Evolutionary conservation across 2,888 invertebrate genomes (phyloP).

Genomic region (Blomia tropicalis): DNA sequence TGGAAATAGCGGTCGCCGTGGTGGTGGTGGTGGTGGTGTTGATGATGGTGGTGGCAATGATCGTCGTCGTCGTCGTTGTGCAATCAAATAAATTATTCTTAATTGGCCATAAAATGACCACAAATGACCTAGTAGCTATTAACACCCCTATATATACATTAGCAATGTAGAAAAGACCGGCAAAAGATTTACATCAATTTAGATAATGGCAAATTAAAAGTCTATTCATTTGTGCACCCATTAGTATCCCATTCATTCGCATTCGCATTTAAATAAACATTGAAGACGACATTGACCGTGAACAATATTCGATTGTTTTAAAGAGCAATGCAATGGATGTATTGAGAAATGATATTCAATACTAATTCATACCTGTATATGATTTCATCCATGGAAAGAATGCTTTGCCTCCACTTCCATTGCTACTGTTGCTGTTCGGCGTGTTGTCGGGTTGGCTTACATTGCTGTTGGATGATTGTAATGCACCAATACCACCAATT

Average conservation of each 20-base stretch:
- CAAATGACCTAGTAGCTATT: conserved; percentile 9
- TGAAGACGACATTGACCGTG: background rate
- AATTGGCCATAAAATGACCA: conserved; percentile 2
- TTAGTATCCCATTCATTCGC: too few relatives aligned
- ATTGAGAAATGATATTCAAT: background rate
- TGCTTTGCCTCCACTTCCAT: too few relatives aligned
- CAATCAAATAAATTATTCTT: conserved; percentile 1
- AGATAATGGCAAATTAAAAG: conserved; percentile 15
- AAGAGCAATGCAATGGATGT: background rate
- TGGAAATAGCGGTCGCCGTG: too few relatives aligned
- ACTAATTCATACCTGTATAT: conserved; percentile 1
- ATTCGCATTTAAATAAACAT: background rate
- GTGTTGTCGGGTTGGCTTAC: too few relatives aligned
- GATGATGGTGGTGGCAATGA: too few relatives aligned
- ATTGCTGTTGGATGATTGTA: background rate
- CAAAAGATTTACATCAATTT: conserved; percentile 9
- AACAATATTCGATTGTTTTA: background rate
- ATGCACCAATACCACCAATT: too few relatives aligned
- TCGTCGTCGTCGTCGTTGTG: background rate
- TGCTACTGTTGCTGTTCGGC: too few relatives aligned
- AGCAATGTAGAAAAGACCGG: too few relatives aligned
- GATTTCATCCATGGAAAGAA: conserved; percentile 13
- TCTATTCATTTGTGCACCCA: conserved; percentile 10
- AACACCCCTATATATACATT: background rate
- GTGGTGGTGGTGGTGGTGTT: too few relatives aligned